phyloP scores from a whole-genome alignment of 2,888 invertebrate species.

The Agrochola lychnidis region DNA sequence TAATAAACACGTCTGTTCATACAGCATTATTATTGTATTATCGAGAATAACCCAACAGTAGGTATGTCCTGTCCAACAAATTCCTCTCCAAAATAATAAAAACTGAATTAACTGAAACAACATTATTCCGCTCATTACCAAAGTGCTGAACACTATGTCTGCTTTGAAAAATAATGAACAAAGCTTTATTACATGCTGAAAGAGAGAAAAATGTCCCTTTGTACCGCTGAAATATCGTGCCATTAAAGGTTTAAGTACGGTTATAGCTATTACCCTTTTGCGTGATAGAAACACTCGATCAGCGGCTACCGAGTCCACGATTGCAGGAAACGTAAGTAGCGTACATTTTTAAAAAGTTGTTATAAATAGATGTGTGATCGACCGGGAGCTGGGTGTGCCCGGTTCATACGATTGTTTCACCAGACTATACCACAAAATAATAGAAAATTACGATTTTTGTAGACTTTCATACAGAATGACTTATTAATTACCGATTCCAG shows the following conservation, averaged over 20 bases:
- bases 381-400: slow-evolving; percentile 3
- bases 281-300: slow-evolving; percentile 40
- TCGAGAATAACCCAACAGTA: neutral
- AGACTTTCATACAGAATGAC: neutral
- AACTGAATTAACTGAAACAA: slow-evolving; percentile 12
- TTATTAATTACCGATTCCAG: neutral
- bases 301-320: slow-evolving; percentile 8
- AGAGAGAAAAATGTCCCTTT: slow-evolving; percentile 28
- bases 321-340: slow-evolving; percentile 20
- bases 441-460: neutral
- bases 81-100: slow-evolving; percentile 11
- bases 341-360: slow-evolving; percentile 21
- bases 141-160: slow-evolving; percentile 16
- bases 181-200: slow-evolving; percentile 9
- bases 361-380: slow-evolving; percentile 37
- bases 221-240: slow-evolving; percentile 32
- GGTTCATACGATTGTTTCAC: slow-evolving; percentile 12
- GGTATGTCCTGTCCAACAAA: neutral
- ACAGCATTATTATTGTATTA: neutral
- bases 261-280: slow-evolving; percentile 29
- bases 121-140: slow-evolving; percentile 19
- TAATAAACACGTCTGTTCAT: neutral
- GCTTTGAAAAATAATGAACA: slow-evolving; percentile 4
- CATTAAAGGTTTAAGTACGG: slow-evolving; percentile 26
- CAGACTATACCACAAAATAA: neutral